phyloP scores from a whole-genome alignment of 2,797 vertebrate genomes.

The Bovichtus diacanthus region DNA sequence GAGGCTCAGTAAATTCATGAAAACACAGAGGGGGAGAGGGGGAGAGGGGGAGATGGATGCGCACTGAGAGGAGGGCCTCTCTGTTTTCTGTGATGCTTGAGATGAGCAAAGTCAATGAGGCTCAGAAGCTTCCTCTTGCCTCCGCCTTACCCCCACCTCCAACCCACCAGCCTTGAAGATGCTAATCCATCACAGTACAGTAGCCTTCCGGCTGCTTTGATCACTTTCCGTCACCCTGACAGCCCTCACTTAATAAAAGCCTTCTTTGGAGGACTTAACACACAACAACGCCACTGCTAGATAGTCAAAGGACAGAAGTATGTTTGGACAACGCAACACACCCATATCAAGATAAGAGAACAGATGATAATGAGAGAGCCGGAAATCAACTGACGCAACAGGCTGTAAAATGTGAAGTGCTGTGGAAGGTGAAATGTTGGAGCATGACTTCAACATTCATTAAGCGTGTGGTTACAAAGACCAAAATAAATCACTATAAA shows the following conservation, averaged over 20 bases:
- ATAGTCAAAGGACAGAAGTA: conserved; percentile 61
- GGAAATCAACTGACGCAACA: conserved; percentile 65
- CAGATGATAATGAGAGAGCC: conserved; percentile 44
- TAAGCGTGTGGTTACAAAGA: conserved; percentile 8
- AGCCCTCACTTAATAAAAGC: conserved; percentile 59
- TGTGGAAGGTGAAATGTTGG: conserved; percentile 20
- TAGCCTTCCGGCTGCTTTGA: conserved; percentile 72
- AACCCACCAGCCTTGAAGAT: conserved; percentile 68
- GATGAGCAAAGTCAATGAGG: conserved; percentile 66
- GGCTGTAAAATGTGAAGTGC: conserved; percentile 22
- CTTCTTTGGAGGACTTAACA: conserved; percentile 50
- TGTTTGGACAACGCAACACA: conserved; percentile 16
- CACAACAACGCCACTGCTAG: conserved; percentile 36
- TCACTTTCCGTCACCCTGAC: conserved; percentile 58
- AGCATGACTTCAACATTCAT: conserved; percentile 20
- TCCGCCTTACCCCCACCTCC: background rate
- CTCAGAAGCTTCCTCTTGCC: conserved; percentile 43
- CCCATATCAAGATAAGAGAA: conserved; percentile 54
- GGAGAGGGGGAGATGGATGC: conserved; percentile 30
- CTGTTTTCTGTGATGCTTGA: conserved; percentile 56
- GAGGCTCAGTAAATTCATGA: conserved; percentile 22
- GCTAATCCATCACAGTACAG: conserved; percentile 78
- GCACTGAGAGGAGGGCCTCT: conserved; percentile 39
- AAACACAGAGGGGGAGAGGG: conserved; percentile 14
- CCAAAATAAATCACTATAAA: background rate